Base-by-base conservation (phyloP, 2,797 vertebrate species). In the Poeciliopsis presidionis region DNA sequence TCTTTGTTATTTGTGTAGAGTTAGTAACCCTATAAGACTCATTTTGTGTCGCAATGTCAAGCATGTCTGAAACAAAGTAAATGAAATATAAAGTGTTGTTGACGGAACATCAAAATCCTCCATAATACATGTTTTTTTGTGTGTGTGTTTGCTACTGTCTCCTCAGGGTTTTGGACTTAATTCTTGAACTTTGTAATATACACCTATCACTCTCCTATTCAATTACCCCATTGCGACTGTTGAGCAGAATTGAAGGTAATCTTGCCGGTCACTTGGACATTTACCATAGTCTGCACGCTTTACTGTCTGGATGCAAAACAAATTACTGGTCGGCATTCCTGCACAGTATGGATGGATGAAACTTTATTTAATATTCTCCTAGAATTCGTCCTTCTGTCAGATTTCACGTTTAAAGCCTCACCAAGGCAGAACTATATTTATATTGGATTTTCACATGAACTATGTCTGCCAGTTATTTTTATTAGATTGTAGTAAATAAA, bases 191-290 rank as follows among this genome's bases (percentile, higher is more conserved):
- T 0, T 1, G 5, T 6, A 61, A 39, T 7, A 3, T 63, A 2
- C 2, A 39, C 14, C 0, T 75, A 6, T 3, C 7, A 2, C 3
- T 63, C 12, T 57, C 12, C 57, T 47, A 28, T 2, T 41, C 8
- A 1, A 7, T 84, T 30, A 45, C 55, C 39, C 71, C 59, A 0
- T 0, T 70, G 63, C 33, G 86, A 51, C 28, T 87, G 30, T 33
- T 81, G 5, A 5, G 73, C 57, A 72, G 81, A 72, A n/a, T 77
- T 18, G 2, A 72, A 36, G 81, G 83, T 83, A 76, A 79, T 71
- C 80, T 0, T 12, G 53, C n/a, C 4, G 9, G 53, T 55, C 53
- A 55, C 13, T 2, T 59, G 57, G 0, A 59, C 39, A 43, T 72
- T 73, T 73, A 22, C 33, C 22, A n/a, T 7, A 41, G 59, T 77